Evolutionary conservation across 2,888 invertebrate species (phyloP).

Genomic region (Lypha dubia): DNA sequence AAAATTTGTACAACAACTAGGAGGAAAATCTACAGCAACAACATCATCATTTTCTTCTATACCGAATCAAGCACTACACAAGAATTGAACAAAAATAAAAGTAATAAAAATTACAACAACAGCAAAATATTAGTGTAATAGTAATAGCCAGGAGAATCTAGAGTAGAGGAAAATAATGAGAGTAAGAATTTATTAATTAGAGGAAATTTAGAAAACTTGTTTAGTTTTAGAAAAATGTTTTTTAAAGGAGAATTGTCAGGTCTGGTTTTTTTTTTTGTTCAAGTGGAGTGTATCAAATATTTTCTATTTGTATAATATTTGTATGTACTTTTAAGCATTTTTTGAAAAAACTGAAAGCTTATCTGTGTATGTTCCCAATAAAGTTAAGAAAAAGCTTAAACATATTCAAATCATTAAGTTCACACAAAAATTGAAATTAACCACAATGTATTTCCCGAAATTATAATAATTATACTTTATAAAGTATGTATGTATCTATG

Average conservation of each 20-base stretch:
- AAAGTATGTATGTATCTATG: no score
- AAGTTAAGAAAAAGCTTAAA: no score
- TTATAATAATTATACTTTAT: no score
- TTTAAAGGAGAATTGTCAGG: neutral
- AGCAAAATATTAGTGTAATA: conserved; percentile 20
- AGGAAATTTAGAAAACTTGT: conserved; percentile 37
- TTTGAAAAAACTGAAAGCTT: no score
- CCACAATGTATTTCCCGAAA: no score
- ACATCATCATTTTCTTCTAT: conserved; percentile 19
- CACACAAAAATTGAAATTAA: neutral
- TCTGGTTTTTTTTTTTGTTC: neutral
- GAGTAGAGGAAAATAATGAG: conserved; percentile 23
- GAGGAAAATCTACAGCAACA: conserved; percentile 24
- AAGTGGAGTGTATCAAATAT: neutral
- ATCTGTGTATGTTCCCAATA: no score
- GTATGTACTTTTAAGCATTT: no score
- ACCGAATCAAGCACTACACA: conserved; percentile 39
- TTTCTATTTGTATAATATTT: no score
- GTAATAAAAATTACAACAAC: neutral
- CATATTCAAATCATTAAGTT: no score
- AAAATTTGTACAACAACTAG: conserved; percentile 50
- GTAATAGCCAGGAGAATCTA: conserved; percentile 35
- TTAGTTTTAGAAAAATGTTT: neutral
- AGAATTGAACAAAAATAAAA: conserved; percentile 48
- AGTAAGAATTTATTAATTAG: conserved; percentile 44